phyloP scores from a whole-genome alignment of 1,140 invertebrate species.

The Lordiphosa clarofinis region DNA sequence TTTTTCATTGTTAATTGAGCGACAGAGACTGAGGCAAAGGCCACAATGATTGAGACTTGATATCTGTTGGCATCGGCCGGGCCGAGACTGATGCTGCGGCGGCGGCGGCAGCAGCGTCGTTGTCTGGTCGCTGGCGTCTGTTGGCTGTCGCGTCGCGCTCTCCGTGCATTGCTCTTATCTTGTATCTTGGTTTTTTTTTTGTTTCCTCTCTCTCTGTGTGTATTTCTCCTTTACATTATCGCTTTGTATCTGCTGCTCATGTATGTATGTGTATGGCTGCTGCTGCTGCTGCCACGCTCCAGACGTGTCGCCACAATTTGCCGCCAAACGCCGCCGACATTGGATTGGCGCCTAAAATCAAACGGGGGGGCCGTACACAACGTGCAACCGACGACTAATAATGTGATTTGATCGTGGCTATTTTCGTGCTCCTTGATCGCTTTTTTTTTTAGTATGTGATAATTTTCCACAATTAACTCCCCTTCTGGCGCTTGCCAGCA shows the following conservation, averaged over 20 bases:
- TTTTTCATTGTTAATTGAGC: conserved; percentile 75
- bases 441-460: conserved; percentile 69
- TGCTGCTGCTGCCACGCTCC: conserved; percentile 59
- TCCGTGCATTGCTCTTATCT: conserved; percentile 57
- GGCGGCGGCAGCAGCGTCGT: conserved; percentile 20
- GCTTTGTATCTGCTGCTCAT: conserved; percentile 36
- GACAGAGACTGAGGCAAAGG: conserved; percentile 25
- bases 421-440: conserved; percentile 30
- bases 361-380: conserved; percentile 59
- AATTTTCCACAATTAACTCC: conserved; percentile 71
- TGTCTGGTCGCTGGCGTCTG: conserved; percentile 51
- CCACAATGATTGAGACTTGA: conserved; percentile 63
- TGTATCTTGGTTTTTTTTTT: conserved; percentile 49
- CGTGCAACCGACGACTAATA: conserved; percentile 63
- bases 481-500: conserved; percentile 39
- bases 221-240: conserved; percentile 38
- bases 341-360: conserved; percentile 74
- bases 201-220: conserved; percentile 15
- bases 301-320: conserved; percentile 79
- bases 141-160: conserved; percentile 48
- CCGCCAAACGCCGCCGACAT: conserved; percentile 64
- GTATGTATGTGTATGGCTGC: conserved; percentile 24
- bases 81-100: conserved; percentile 16
- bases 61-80: conserved; percentile 58
- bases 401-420: conserved; percentile 65